Conservation (phyloP, 2,888 invertebrate genomes). For the Muschampia plurimacula region DNA sequence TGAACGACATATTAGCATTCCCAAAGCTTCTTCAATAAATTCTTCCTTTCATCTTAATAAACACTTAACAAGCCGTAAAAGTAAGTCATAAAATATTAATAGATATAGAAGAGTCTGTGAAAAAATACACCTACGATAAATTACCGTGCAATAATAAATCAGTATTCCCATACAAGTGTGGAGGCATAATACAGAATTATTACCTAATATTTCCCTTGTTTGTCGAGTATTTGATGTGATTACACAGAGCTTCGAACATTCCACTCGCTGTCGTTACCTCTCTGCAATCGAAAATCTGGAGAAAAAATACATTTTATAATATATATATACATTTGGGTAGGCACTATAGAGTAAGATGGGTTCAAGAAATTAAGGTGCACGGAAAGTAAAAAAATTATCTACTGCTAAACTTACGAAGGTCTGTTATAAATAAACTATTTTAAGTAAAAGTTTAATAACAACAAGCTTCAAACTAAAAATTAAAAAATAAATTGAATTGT, state of each 20-base stretch:
- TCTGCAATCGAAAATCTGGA: conserved; percentile 97
- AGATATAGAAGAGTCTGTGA: background rate
- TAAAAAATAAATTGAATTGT: too few species aligned
- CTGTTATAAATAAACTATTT: too few species aligned
- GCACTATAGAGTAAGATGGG: too few species aligned
- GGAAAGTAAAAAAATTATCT: too few species aligned
- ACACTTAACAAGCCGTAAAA: background rate
- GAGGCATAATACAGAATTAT: conserved; percentile 38
- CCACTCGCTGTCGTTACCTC: conserved; percentile 97
- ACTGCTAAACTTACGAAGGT: too few species aligned
- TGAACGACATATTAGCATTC: background rate
- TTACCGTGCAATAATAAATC: conserved; percentile 34
- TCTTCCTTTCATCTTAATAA: conserved; percentile 1
- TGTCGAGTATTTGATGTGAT: conserved; percentile 98
- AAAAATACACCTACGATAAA: conserved; percentile 19
- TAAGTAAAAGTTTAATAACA: too few species aligned
- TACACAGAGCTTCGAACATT: conserved; percentile 98
- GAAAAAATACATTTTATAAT: conserved; percentile 7
- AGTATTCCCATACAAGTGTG: conserved; percentile 18
- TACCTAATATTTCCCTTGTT: conserved; percentile 98
- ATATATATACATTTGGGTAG: background rate
- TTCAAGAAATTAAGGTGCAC: background rate
- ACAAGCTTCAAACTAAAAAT: too few species aligned
- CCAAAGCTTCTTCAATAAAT: background rate
- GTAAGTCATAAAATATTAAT: background rate